Base-by-base conservation (phyloP, 2,797 vertebrate genomes). In the Rhinoraja longicauda region DNA sequence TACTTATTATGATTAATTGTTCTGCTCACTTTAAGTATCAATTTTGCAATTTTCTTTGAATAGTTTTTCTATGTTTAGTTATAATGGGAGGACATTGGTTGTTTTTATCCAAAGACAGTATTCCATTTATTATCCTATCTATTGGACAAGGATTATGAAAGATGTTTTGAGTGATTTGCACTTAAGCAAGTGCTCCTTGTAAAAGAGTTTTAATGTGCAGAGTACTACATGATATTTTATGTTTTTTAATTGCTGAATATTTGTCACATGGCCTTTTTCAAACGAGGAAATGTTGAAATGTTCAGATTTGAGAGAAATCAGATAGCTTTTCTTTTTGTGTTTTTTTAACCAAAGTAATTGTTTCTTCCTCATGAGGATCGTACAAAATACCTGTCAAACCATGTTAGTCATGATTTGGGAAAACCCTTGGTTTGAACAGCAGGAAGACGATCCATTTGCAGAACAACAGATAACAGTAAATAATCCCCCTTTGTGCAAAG, bases 41-140 rank as follows among this genome's bases (percentile, higher is more conserved):
- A 26, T 75, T 92, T 12, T 53, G 67, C 45, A 32, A 64, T 26
- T 92, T 92, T 73, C 70, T 91, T 73, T 73, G 15, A 92, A 92
- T 70, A 26, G 39, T 75, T 90, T 90, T 70, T 36, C 36, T 29
- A 39, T 90, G 67, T 70, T 70, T 70, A 90, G 32, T 32, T 90
- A 32, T 39, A 70, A 17, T 36, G 13, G 86, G 57, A 90, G 62
- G 45, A 53, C 45, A 53, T 53, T 53, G 45, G 0, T 53, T 53
- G 45, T 53, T 53, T 53, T 53, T 53, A 53, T 53, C 45, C 45
- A 53, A 53, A 53, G 53, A 84, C 53, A 84, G 59, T 84, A 12
- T 88, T 92, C 21, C 32, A 12, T 92, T 92, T 75, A 75, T 53
- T 75, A 90, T 73, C 4, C 1, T 75, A 36, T n/a, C 90, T 92